Base-by-base conservation (phyloP, 2,888 invertebrate species). In the Epicampocera succincta region DNA sequence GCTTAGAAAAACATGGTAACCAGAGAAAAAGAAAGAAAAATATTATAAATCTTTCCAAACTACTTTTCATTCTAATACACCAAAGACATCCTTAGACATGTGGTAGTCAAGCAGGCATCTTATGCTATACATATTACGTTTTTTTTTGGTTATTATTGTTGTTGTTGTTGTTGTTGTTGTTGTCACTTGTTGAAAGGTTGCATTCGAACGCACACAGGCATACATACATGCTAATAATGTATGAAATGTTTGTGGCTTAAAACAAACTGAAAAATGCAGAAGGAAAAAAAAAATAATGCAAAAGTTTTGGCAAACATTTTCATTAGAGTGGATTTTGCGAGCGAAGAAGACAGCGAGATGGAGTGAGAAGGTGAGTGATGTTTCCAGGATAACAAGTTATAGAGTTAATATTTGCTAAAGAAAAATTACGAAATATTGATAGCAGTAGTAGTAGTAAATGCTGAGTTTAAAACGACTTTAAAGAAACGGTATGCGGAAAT, bases 171-270 rank as follows among this genome's bases (percentile, higher is more conserved):
- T n/a, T n/a, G n/a, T n/a, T n/a, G n/a, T n/a, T n/a, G n/a, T n/a
- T n/a, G n/a, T 38, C 60, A 76, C 69, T 69, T 76, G 68, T 76
- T 69, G 76, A 76, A 69, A 76, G 52, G 40, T 63, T 69, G 52
- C 75, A 50, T 46, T n/a, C 25, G 46, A 19, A 21, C 19, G 52
- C 52, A 63, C 15, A 13, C 61, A 44, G 12, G 42, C 54, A 63
- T 4, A 56, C 42, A 50, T 50, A 72, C 71, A 77, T 54, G 54
- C 25, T 69, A 69, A 71, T 69, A 71, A 71, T 29, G 42, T 58
- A 38, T 17, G 52, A 46, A 48, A 46, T 66, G 17, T 48, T 72
- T 72, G 78, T 73, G 72, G 76, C 38, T 44, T 52, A 52, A 61
- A 52, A 33, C 4, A 40, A 61, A 68, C 19, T 50, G 33, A 15